phyloP scores from a whole-genome alignment of 2,888 invertebrate species.

The Kryphioiulus occultus region DNA sequence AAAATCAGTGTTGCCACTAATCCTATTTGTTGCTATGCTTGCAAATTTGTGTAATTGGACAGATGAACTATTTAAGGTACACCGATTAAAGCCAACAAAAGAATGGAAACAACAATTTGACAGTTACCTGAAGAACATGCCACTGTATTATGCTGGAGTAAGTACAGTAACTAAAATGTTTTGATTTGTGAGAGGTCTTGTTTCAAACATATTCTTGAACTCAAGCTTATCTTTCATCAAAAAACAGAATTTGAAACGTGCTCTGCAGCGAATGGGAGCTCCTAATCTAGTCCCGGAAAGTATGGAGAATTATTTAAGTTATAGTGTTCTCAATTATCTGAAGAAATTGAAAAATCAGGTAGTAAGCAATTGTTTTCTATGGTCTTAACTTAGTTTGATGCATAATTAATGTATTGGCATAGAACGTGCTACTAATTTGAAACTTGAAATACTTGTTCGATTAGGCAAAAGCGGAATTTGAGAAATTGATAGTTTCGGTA shows the following conservation, averaged over 20 bases:
- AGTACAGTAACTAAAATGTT: slow-evolving; percentile 61
- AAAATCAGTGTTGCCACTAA: slow-evolving; percentile 38
- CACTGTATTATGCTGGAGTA: slow-evolving; percentile 89
- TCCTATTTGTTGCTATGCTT: slow-evolving; percentile 47
- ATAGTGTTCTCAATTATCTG: slow-evolving; percentile 90
- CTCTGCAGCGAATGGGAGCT: slow-evolving; percentile 89
- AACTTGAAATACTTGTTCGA: background rate
- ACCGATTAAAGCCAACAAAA: slow-evolving; percentile 87
- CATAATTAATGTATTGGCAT: background rate
- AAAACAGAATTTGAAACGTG: slow-evolving; percentile 82
- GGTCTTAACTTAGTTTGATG: background rate
- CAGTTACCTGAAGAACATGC: slow-evolving; percentile 94
- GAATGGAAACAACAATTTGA: slow-evolving; percentile 94
- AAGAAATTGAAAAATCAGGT: slow-evolving; percentile 95
- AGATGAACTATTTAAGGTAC: slow-evolving; percentile 92
- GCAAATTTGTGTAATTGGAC: slow-evolving; percentile 55
- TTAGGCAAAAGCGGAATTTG: slow-evolving; percentile 58
- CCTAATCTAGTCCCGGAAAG: slow-evolving; percentile 89
- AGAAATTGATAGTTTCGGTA: slow-evolving; percentile 62
- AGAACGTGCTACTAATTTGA: background rate
- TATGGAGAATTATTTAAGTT: slow-evolving; percentile 90
- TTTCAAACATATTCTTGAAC: background rate
- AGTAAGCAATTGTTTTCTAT: background rate
- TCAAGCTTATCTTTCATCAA: background rate
- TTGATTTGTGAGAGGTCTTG: background rate